A percentile compares a stretch with the other conserved stretches of the same genome.
Evolutionary conservation across 2,797 vertebrate genomes (phyloP).

Genomic region (Sebastes taczanowskii): DNA sequence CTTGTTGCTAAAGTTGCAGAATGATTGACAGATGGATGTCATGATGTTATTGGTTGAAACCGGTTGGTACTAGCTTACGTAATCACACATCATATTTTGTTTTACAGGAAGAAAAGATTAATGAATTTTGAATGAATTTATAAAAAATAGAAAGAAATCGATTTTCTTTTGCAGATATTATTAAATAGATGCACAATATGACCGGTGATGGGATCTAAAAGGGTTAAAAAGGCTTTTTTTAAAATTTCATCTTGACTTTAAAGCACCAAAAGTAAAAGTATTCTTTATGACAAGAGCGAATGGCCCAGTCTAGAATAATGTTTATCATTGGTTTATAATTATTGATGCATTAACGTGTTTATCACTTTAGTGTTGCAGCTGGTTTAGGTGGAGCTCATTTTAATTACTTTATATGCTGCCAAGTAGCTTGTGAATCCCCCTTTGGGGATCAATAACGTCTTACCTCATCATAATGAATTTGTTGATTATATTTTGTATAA

Average conservation of each 20-base stretch:
- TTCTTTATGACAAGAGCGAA: background rate
- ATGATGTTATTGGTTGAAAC: background rate
- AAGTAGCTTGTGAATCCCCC: background rate
- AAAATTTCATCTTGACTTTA: too few species aligned
- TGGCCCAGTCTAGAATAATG: background rate
- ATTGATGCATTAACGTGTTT: background rate
- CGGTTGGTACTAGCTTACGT: background rate
- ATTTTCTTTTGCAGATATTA: rapidly evolving
- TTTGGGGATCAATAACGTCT: background rate
- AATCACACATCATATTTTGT: background rate
- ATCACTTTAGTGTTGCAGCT: background rate
- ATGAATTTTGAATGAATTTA: background rate
- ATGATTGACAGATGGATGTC: background rate
- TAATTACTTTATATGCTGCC: background rate
- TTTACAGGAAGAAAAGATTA: background rate
- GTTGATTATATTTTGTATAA: background rate
- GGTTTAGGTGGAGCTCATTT: too few species aligned
- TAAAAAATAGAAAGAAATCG: background rate
- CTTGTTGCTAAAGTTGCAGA: background rate
- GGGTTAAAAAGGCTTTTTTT: too few species aligned
- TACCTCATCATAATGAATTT: background rate
- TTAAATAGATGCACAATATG: too few species aligned
- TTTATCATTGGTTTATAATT: background rate
- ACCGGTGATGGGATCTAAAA: too few species aligned
- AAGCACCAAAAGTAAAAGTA: background rate